These are phyloP conservation scores for Aplochiton taeniatus DNA, from an alignment of 2,797 vertebrate species.

Conservation along the genomic window DNA sequence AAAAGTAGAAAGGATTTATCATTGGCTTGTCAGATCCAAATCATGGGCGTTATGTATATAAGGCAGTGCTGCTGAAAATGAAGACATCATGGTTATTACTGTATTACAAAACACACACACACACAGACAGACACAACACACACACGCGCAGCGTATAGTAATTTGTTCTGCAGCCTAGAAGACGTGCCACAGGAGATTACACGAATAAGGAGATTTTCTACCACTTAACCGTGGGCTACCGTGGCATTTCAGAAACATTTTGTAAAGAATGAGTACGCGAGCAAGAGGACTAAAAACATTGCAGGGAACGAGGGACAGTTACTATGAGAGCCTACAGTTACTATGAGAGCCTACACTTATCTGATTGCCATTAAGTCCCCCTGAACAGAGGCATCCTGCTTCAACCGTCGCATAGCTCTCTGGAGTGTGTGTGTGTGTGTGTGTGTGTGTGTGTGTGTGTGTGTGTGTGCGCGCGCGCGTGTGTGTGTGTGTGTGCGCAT, in stretches of 20 bases:
- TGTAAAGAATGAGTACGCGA: neutral
- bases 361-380: too few species aligned
- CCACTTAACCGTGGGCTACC: constrained; percentile 10
- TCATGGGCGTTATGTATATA: neutral
- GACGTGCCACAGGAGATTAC: constrained; percentile 7
- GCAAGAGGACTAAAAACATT: neutral
- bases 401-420: neutral
- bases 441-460: too few species aligned
- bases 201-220: neutral
- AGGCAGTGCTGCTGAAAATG: neutral
- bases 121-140: neutral
- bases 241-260: constrained; percentile 5
- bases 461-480: too few species aligned
- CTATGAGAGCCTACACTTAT: too few species aligned
- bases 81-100: neutral
- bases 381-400: too few species aligned
- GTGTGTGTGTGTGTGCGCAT: constrained; percentile 32
- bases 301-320: neutral
- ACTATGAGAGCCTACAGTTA: too few species aligned
- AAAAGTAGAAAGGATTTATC: too few species aligned
- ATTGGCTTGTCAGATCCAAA: neutral
- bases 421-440: too few species aligned
- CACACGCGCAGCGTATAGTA: neutral
- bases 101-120: neutral
- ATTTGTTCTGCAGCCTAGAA: constrained; percentile 16